Conservation (phyloP, 2,797 vertebrate species). For the Anguilla pacifica region DNA sequence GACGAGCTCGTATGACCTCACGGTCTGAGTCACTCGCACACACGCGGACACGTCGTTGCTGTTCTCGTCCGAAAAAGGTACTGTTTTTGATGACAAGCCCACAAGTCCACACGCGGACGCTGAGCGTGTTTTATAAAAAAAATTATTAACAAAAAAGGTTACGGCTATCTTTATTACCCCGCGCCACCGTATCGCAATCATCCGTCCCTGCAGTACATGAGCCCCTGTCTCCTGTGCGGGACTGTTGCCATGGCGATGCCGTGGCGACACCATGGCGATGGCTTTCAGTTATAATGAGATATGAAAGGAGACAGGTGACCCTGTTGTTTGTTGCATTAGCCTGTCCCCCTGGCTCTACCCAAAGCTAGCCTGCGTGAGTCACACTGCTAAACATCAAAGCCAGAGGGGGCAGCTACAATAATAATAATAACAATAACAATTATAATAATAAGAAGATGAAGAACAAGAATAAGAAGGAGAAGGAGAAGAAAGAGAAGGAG, state of each 20-base stretch:
- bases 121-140: background rate
- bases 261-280: constrained; percentile 30
- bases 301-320: background rate
- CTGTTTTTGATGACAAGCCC: background rate
- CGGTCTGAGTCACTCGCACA: background rate
- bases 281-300: background rate
- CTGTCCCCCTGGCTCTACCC: background rate
- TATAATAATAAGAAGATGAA: background rate
- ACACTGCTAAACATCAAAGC: background rate
- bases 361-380: background rate
- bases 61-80: background rate
- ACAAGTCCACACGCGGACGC: background rate
- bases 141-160: background rate
- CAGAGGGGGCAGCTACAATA: background rate
- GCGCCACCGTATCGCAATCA: background rate
- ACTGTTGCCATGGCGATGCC: constrained; percentile 34
- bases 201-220: background rate
- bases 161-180: background rate
- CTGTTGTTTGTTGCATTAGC: background rate
- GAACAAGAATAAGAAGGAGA: too few relatives aligned
- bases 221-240: background rate
- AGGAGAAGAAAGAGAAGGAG: too few relatives aligned
- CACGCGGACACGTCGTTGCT: too few relatives aligned
- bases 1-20: background rate
- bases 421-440: background rate